Evolutionary conservation across 2,113 vertebrate genomes (phyloP), one percentile per base, ranked within the genome.

Genomic region (Indri indri): DNA sequence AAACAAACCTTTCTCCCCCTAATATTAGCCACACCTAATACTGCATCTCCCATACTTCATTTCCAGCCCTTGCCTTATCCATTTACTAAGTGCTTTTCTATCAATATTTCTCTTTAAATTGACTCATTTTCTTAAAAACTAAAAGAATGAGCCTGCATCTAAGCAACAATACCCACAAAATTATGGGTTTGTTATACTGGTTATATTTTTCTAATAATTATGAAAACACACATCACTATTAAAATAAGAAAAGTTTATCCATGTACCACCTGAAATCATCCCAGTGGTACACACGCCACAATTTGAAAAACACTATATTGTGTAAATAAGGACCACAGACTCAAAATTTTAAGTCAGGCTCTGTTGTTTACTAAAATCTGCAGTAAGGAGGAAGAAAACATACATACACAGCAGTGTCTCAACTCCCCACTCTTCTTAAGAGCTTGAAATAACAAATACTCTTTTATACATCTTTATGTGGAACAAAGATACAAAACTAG

Each of bases 281-380:
- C 50, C 68, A n/a, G 17, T 63, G 42, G 34, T 37, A 82, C 23
- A 77, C 9, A 65, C 42, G 17, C 32, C 54, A 88, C 73, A 89
- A 68, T 73, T 42, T 93, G 47, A 13, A 82, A 96, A 82, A 90
- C 10, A 74, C 27, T 22, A 8, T 32, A 61, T 57, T 66, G 45
- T 65, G 9, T 88, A 91, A 93, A 97, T 47, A 95, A 91, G 73
- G 59, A 71, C 23, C 42, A 79, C n/a, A 94, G 11, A 63, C 32
- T 77, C 74, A 42, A 85, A 71, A 42, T 91, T 88, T 83, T 68
- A 61, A 81, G 25, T 20, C 30, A 97, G 30, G 1, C 34, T 95
- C 59, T 77, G 23, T 79, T 79, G 23, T 63, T 91, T 80, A 50
- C 79, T 80, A 89, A 85, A 66, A 84, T 74, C 77, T 50, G 5